Percentiles rank a stretch among this genome's conserved stretches.
Conservation (phyloP, 2,888 invertebrate species). For the Philonicus albiceps region DNA sequence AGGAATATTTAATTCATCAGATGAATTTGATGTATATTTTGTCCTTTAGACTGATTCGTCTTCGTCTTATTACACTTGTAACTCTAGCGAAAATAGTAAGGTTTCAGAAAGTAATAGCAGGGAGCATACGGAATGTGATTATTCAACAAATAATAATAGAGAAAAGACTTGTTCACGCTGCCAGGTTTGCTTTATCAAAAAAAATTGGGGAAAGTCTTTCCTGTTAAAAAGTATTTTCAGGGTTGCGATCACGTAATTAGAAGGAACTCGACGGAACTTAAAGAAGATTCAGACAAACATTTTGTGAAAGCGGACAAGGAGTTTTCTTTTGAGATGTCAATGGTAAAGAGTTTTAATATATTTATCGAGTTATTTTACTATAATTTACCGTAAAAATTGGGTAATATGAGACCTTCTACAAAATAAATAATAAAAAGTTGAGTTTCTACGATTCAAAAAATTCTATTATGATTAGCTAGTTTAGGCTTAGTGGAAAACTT, state of each 20-base stretch:
- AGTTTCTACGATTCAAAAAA: too few species aligned
- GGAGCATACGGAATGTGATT: slow-evolving; percentile 19
- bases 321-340: slow-evolving; percentile 60
- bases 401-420: too few species aligned
- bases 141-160: slow-evolving; percentile 51
- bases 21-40: neutral
- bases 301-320: slow-evolving; percentile 56
- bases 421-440: too few species aligned
- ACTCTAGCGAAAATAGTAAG: slow-evolving; percentile 58
- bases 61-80: slow-evolving; percentile 61
- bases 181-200: slow-evolving; percentile 56
- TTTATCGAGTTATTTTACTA: too few species aligned
- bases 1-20: neutral
- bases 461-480: too few species aligned
- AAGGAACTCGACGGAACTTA: slow-evolving; percentile 51
- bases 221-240: slow-evolving; percentile 50
- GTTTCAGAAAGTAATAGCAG: slow-evolving; percentile 48
- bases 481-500: too few species aligned
- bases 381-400: too few species aligned
- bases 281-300: slow-evolving; percentile 58
- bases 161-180: slow-evolving; percentile 14
- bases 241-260: slow-evolving; percentile 56
- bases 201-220: neutral
- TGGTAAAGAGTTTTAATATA: slow-evolving; percentile 54
- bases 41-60: slow-evolving; percentile 54